Evolutionary conservation across 2,888 invertebrate species (phyloP).

Genomic region (Ennomos fuscantarius): DNA sequence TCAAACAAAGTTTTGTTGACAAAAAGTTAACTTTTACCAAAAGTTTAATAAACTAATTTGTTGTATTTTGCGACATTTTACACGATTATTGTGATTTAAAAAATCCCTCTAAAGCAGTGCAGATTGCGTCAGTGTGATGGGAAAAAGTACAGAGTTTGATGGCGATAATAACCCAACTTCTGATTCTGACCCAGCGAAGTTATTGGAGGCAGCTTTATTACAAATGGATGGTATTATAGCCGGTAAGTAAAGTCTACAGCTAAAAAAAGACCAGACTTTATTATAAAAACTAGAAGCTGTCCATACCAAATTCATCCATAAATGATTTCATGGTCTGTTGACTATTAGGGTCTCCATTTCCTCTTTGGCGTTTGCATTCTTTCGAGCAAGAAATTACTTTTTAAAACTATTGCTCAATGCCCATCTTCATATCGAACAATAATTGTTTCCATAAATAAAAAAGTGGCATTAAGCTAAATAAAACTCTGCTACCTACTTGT

Average conservation of each 20-base stretch:
- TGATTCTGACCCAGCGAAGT: constrained; percentile 94
- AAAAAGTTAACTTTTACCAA: constrained; percentile 62
- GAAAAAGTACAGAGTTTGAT: constrained; percentile 78
- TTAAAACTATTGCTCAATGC: constrained; percentile 1
- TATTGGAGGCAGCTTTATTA: constrained; percentile 93
- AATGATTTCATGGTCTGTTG: constrained; percentile 57
- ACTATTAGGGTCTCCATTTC: constrained; percentile 54
- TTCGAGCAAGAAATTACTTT: constrained; percentile 7
- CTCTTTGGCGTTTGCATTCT: constrained; percentile 33
- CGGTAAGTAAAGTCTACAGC: constrained; percentile 75
- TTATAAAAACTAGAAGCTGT: constrained; percentile 5
- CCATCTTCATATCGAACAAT: too few relatives aligned
- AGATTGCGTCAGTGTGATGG: constrained; percentile 64
- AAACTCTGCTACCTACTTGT: background rate
- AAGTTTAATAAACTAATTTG: constrained; percentile 42
- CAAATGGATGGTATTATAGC: constrained; percentile 96
- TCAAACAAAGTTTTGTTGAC: constrained; percentile 71
- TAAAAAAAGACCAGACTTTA: constrained; percentile 1
- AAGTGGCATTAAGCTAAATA: background rate
- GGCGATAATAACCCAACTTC: constrained; percentile 81
- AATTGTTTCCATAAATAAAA: too few relatives aligned
- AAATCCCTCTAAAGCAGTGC: constrained; percentile 19
- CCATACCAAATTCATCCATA: constrained; percentile 21
- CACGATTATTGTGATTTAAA: constrained; percentile 28
- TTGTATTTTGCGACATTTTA: constrained; percentile 25